Evolutionary conservation across 2,797 vertebrate species (phyloP).

Genomic region (Chromobotia macracanthus): DNA sequence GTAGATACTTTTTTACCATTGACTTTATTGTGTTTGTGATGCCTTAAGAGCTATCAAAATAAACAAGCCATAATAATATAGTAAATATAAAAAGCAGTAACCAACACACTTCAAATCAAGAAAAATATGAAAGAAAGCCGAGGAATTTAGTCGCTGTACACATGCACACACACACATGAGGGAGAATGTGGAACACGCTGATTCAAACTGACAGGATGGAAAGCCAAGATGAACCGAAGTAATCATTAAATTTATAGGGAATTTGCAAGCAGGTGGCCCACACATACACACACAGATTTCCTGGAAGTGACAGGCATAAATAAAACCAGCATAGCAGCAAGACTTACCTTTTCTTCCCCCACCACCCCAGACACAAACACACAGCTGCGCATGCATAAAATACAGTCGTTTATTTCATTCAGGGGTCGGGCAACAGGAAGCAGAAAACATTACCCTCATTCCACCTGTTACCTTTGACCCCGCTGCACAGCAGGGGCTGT

Average conservation of each 20-base stretch:
- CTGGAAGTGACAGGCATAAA: slow-evolving; percentile 13
- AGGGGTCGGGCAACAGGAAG: not conserved
- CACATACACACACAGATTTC: slow-evolving; percentile 7
- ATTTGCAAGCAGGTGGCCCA: slow-evolving; percentile 19
- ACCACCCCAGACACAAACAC: not conserved
- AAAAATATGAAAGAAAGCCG: not conserved
- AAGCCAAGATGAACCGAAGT: not conserved
- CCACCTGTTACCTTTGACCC: slow-evolving; percentile 3
- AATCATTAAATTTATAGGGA: slow-evolving; percentile 15
- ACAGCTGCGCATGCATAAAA: not conserved
- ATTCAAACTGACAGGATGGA: slow-evolving; percentile 29
- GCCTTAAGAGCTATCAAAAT: not conserved
- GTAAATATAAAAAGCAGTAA: not conserved
- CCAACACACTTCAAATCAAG: not conserved
- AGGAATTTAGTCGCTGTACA: not conserved
- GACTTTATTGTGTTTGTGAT: not conserved
- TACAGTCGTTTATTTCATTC: slow-evolving; percentile 8
- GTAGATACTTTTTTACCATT: slow-evolving; percentile 11
- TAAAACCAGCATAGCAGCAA: slow-evolving; percentile 5
- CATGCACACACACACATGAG: not conserved
- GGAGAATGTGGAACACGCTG: slow-evolving; percentile 7
- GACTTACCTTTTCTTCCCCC: not conserved
- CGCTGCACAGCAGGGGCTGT: not conserved
- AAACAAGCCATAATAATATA: not conserved
- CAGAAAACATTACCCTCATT: not conserved